Percentiles rank a stretch among this genome's conserved stretches.
These are phyloP conservation scores for Neuroscelio doddi DNA, from an alignment of 2,888 invertebrate genomes.

Conservation along the genomic window DNA sequence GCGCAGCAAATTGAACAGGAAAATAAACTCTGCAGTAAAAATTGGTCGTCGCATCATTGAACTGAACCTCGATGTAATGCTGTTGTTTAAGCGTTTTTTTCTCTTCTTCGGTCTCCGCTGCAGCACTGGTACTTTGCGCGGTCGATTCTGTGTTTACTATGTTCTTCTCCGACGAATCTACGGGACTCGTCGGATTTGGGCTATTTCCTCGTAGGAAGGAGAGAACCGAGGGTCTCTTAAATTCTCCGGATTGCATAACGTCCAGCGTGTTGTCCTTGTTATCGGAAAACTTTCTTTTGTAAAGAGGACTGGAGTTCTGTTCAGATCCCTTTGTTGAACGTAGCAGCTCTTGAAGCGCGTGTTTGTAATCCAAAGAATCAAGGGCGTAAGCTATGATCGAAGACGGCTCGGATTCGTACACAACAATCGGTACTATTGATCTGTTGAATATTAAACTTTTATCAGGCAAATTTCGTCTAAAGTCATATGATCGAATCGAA, in stretches of 20 bases:
- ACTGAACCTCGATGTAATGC: conserved; percentile 75
- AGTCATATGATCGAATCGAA: too few species aligned
- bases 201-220: conserved; percentile 68
- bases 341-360: conserved; percentile 74
- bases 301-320: conserved; percentile 73
- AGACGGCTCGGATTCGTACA: conserved; percentile 86
- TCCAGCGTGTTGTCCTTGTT: conserved; percentile 69
- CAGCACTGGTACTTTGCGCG: conserved; percentile 16
- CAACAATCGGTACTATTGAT: conserved; percentile 77
- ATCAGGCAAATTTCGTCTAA: too few species aligned
- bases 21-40: conserved; percentile 93
- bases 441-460: conserved; percentile 42
- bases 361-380: conserved; percentile 81
- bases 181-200: conserved; percentile 64
- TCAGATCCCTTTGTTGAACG: conserved; percentile 66
- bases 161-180: conserved; percentile 59
- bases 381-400: conserved; percentile 90
- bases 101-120: conserved; percentile 62
- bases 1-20: conserved; percentile 90
- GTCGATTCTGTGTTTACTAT: conserved; percentile 44
- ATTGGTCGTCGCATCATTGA: conserved; percentile 81
- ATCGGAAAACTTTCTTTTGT: conserved; percentile 71
- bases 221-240: conserved; percentile 65
- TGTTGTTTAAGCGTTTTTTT: conserved; percentile 64
- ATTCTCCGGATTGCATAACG: conserved; percentile 59